Evolutionary conservation across 2,113 vertebrate species (phyloP), one percentile per base, ranked within the genome.

Genomic region (Nipponia nippon): DNA sequence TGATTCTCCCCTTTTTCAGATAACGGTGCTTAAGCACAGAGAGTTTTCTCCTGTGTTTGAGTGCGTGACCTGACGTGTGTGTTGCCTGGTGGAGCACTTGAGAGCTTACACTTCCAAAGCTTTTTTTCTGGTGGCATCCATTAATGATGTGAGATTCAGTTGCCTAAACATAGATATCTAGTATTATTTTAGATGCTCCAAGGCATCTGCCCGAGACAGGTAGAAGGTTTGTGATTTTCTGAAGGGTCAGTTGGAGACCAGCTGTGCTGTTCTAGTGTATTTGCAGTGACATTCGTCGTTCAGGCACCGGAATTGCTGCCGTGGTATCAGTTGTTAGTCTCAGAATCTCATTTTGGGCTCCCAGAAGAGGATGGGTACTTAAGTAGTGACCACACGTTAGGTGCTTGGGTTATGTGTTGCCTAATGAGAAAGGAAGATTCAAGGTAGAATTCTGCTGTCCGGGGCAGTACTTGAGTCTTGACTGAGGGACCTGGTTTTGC

Each of bases 51-150:
- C 26, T 42, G 13, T 21, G 11, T 49, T 38, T 26, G 29, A 29
- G 27, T 20, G 13, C 1, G 2, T 53, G 63, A 5, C 40, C 40
- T 2, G 3, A 7, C 65, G 11, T 46, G 5, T 7, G 2, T 81
- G 32, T 49, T 81, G 16, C 85, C 56, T 53, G 25, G 13, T 63
- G 23, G 15, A 93, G 30, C 40, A 12, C 49, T 49, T 52, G 4
- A 27, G 56, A 61, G 53, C 36, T 78, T 63, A 46, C 1, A 1
- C 29, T 94, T 80, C 22, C 34, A 40, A 42, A n/a, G 17, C 30
- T 82, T 66, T 36, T 44, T 77, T 49, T n/a, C 34, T 23, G 32
- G 9, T 49, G 29, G 25, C 23, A 32, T 40, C 44, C 10, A 5
- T 25, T 84, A 2, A 0, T 42, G 38, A 38, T 55, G 26, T 63